Evolutionary conservation across 2,113 vertebrate species (phyloP), one percentile per base, ranked within the genome.

Genomic region (Lethenteron camtschaticum): DNA sequence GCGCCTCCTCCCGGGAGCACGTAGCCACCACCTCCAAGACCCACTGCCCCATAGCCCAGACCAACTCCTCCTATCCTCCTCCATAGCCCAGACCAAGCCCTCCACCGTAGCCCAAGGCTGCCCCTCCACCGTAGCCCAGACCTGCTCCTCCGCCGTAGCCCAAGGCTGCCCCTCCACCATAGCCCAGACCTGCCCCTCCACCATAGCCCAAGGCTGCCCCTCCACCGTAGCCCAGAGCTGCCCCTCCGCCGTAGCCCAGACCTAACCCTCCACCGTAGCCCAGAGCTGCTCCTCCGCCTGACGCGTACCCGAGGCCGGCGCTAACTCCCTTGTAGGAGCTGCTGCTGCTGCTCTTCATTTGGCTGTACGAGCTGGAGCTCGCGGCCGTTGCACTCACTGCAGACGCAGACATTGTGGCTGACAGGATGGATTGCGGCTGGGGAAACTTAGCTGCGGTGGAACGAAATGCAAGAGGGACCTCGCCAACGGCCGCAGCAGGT

Each of bases 91-190:
- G 14, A 3, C 56, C 68, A 66, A n/a, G 10, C 2, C 72, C 73
- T 10, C n/a, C 12, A 55, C 75, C 72, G 3, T 72, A 68, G 57
- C 58, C 69, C 6, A 11, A 56, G 11, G 71, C 68, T 9, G 9
- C 69, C 68, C 69, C 56, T 4, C 11, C 59, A 18, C 68, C 69
- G 57, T 41, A 58, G 41, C 69, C 69, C 20, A 72, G 56, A 12
- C 74, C 71, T 55, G 4, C 8, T 9, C 14, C 20, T 14, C 9
- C 60, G 8, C 14, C 66, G 55, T 60, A 68, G 5, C 59, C 69
- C 20, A 72, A 41, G 10, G 55, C 9, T 7, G n/a, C 57, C 2
- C 69, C 68, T n/a, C 14, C 14, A 16, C 24, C 71, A 13, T 57
- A 16, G 12, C 70, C 70, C 55, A 56, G 14, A 2, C 24, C 68